Percentiles rank a stretch among this genome's conserved stretches.
Conservation (phyloP, 2,888 invertebrate species). For the Gonocerus acuteangulatus region DNA sequence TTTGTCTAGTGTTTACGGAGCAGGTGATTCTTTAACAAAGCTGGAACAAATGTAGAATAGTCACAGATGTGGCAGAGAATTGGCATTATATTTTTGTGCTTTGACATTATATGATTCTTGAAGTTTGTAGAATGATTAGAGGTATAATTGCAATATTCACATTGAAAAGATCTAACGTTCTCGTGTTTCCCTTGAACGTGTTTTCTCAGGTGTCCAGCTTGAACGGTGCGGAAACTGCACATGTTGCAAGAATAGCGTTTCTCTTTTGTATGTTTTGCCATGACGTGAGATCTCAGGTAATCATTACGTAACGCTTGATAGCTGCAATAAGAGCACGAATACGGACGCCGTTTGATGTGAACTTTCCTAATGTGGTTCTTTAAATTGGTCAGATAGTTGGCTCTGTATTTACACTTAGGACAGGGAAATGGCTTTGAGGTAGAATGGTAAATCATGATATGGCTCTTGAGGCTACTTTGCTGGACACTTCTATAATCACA, state of each 20-base stretch:
- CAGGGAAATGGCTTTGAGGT: not conserved
- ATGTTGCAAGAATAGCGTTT: not conserved
- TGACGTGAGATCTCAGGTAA: not conserved
- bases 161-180: not conserved
- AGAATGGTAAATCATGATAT: not conserved
- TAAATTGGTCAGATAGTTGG: not conserved
- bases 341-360: not conserved
- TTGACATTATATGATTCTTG: not conserved
- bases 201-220: not conserved
- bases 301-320: not conserved
- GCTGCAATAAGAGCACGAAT: not conserved
- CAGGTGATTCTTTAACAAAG: not conserved
- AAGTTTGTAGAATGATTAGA: not conserved
- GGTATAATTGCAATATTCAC: slow-evolving; percentile 3
- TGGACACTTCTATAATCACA: not conserved
- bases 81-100: not conserved
- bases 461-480: not conserved
- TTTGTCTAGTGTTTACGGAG: not conserved
- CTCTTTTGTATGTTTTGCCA: not conserved
- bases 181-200: not conserved
- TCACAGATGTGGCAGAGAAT: slow-evolving; percentile 1
- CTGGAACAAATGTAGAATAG: not conserved
- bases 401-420: not conserved
- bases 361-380: not conserved
- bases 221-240: not conserved